Percentiles rank a stretch among this genome's conserved stretches.
Evolutionary conservation across 2,888 invertebrate species (phyloP).

Genomic region (Eupithecia dodoneata): DNA sequence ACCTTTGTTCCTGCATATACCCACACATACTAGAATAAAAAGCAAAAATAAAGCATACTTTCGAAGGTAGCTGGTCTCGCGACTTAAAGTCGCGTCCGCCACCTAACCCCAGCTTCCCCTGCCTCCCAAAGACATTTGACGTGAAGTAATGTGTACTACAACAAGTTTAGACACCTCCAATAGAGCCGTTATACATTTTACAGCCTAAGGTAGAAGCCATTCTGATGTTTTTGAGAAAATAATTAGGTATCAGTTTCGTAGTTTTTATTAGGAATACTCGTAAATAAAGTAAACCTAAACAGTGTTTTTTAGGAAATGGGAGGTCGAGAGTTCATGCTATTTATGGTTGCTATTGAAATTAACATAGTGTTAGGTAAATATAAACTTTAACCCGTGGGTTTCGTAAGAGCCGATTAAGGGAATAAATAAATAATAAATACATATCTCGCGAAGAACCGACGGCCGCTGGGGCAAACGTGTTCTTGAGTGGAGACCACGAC

Average conservation of each 20-base stretch:
- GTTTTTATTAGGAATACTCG: constrained; percentile 12
- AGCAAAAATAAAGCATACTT: too few species aligned
- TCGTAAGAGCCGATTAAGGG: too few species aligned
- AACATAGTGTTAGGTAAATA: background rate
- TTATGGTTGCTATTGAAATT: constrained; percentile 9
- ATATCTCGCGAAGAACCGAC: too few species aligned
- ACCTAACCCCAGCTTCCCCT: background rate
- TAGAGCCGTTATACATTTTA: constrained; percentile 54
- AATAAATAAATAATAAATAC: too few species aligned
- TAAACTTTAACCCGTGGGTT: background rate
- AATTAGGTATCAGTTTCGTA: constrained; percentile 34
- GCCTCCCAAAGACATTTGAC: constrained; percentile 28
- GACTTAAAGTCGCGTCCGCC: constrained; percentile 23
- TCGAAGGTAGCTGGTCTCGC: background rate
- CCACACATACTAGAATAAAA: too few species aligned
- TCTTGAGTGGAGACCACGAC: too few species aligned
- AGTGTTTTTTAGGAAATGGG: constrained; percentile 1
- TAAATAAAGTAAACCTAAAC: constrained; percentile 8
- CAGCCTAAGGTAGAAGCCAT: constrained; percentile 16
- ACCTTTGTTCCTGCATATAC: too few species aligned
- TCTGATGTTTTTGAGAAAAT: constrained; percentile 30
- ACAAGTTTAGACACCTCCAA: constrained; percentile 44
- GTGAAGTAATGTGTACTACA: constrained; percentile 46
- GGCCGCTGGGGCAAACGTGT: too few species aligned
- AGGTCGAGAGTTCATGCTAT: constrained; percentile 10